Base-by-base conservation (phyloP, 2,888 invertebrate genomes). In the Megastigmus dorsalis region DNA sequence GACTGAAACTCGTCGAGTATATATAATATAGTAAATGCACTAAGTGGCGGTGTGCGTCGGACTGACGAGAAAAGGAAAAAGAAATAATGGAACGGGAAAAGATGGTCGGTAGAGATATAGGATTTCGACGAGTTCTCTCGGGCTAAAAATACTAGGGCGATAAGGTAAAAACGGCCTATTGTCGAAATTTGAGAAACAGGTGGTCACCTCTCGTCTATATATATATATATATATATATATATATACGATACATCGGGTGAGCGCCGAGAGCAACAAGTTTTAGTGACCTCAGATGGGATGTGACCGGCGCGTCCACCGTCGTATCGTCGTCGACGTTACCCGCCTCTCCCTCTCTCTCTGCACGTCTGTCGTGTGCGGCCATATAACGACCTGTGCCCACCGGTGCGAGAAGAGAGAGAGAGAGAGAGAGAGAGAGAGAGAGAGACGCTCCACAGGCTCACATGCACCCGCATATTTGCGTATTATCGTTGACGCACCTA, bases 221-320 rank as follows among this genome's bases (percentile, higher is more conserved):
- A 38, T n/a, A n/a, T n/a, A n/a, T n/a, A n/a, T n/a, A n/a, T n/a
- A n/a, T n/a, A n/a, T n/a, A n/a, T n/a, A n/a, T n/a, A n/a, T n/a
- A n/a, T n/a, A n/a, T n/a, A n/a, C n/a, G n/a, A n/a, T n/a, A n/a
- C n/a, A n/a, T 20, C 50, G n/a, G 7, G 30, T 3, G 45, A 10
- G 28, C 28, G 30, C 1, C n/a, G 33, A 54, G 68, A 48, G 68
- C 57, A 68, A 68, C 68, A 68, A 68, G 68, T 68, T 59, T 68
- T 59, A 50, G 68, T 45, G 57, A 57, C 57, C 68, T 48, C 59
- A 38, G 59, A 57, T 38, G 28, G 15, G 15, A 23, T 23, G 15
- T n/a, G n/a, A n/a, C n/a, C n/a, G n/a, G n/a, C n/a, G n/a, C n/a
- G n/a, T n/a, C n/a, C n/a, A n/a, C n/a, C n/a, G n/a, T n/a, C n/a